These are phyloP conservation scores for Pelosia muscerda DNA, from an alignment of 2,888 invertebrate genomes.

Conservation along the genomic window DNA sequence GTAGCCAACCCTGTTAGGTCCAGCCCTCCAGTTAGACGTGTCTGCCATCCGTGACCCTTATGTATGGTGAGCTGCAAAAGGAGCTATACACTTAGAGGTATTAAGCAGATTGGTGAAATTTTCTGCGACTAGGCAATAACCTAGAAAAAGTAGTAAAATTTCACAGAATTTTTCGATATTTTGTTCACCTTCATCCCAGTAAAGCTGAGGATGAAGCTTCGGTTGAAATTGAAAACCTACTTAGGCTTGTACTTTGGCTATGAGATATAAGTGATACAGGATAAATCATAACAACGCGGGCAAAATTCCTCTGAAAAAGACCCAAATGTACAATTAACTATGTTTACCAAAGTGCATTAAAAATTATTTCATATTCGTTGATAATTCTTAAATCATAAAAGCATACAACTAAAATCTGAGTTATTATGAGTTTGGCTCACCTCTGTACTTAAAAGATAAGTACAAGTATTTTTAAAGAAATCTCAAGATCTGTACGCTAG, in stretches of 20 bases:
- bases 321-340: no score
- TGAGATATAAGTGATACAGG: neutral
- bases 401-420: neutral
- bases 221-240: neutral
- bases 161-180: neutral
- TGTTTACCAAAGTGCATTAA: no score
- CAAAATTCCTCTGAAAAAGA: no score
- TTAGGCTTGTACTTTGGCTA: neutral
- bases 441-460: neutral
- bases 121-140: neutral
- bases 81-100: neutral
- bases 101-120: neutral
- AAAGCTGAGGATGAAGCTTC: neutral
- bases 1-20: conserved; percentile 36
- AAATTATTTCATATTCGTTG: no score
- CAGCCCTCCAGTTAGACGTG: conserved; percentile 31
- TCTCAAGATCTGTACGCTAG: no score
- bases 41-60: conserved; percentile 45
- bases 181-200: neutral
- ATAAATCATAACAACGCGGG: no score
- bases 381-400: neutral
- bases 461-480: no score
- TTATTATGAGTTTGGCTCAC: neutral
- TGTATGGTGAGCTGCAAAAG: conserved; percentile 11
- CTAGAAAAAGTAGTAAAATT: neutral